Evolutionary conservation across 2,113 vertebrate genomes (phyloP).

Genomic region (Prochilodus magdalenae): DNA sequence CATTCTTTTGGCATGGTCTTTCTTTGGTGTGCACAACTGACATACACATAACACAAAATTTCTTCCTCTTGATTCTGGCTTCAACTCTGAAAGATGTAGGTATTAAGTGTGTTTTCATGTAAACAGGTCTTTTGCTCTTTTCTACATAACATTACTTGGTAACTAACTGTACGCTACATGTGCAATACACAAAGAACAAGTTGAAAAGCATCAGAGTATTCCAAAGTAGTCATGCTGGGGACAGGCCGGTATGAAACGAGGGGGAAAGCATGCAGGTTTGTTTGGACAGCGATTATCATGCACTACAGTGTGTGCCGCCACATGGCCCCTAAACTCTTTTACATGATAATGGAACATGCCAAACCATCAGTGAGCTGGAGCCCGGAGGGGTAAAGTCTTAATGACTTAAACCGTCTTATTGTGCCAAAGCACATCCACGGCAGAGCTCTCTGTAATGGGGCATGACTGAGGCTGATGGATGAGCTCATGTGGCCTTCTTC

Average conservation of each 20-base stretch:
- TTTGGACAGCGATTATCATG: constrained; percentile 10
- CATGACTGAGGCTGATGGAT: constrained; percentile 34
- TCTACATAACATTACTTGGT: too few species aligned
- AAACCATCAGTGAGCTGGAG: constrained; percentile 31
- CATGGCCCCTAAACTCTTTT: constrained; percentile 38
- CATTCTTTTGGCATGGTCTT: too few species aligned
- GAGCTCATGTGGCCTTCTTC: constrained; percentile 12
- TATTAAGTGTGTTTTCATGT: too few species aligned
- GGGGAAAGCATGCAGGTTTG: not conserved
- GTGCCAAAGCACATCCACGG: constrained; percentile 11
- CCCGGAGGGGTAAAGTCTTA: constrained; percentile 16
- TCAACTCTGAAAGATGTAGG: too few species aligned
- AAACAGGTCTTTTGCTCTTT: too few species aligned
- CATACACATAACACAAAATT: too few species aligned
- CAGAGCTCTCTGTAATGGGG: constrained; percentile 5
- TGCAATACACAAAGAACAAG: too few species aligned
- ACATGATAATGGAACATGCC: constrained; percentile 48
- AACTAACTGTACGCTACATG: too few species aligned
- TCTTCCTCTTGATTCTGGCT: too few species aligned
- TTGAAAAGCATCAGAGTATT: too few species aligned
- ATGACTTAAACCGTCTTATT: constrained; percentile 19
- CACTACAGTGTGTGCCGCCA: constrained; percentile 16
- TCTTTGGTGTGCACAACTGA: too few species aligned
- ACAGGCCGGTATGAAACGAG: not conserved
- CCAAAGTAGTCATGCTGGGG: not conserved